Conservation (phyloP, 2,888 invertebrate species). For the Podabrus alpinus region DNA sequence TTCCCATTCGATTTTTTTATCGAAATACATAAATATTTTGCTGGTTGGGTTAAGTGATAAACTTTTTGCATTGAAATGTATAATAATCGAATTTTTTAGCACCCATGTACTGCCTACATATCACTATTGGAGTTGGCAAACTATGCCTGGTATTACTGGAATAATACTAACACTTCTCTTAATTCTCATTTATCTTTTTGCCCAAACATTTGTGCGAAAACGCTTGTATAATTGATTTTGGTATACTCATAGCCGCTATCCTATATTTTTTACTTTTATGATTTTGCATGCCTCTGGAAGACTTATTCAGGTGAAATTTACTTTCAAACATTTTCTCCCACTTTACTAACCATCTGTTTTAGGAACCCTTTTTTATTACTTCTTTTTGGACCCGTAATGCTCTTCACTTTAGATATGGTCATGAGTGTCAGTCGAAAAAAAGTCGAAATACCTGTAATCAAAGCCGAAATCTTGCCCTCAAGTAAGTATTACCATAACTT, state of each 20-base stretch:
- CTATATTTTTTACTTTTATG: constrained; percentile 61
- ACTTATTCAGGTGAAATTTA: constrained; percentile 57
- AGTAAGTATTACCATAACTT: constrained; percentile 47
- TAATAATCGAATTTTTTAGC: constrained; percentile 47
- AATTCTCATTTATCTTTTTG: constrained; percentile 62
- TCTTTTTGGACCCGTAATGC: constrained; percentile 61
- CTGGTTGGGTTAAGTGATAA: constrained; percentile 58
- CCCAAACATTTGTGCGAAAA: constrained; percentile 59
- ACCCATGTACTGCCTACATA: constrained; percentile 65
- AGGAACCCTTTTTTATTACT: constrained; percentile 61
- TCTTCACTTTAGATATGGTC: constrained; percentile 61
- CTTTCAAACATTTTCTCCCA: background rate
- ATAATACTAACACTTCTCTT: constrained; percentile 59
- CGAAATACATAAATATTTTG: constrained; percentile 64
- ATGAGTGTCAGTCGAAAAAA: constrained; percentile 62
- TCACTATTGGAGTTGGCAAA: constrained; percentile 65
- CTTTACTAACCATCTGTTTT: constrained; percentile 30
- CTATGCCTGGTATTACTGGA: constrained; percentile 66
- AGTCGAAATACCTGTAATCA: constrained; percentile 61
- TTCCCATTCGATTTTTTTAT: constrained; percentile 65
- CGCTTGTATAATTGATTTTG: constrained; percentile 64
- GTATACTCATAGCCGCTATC: constrained; percentile 63
- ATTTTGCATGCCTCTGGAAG: constrained; percentile 64
- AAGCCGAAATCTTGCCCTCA: constrained; percentile 63
- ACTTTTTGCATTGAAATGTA: constrained; percentile 1